phyloP scores from a whole-genome alignment of 2,113 vertebrate genomes.

The Ramphastos sulfuratus region DNA sequence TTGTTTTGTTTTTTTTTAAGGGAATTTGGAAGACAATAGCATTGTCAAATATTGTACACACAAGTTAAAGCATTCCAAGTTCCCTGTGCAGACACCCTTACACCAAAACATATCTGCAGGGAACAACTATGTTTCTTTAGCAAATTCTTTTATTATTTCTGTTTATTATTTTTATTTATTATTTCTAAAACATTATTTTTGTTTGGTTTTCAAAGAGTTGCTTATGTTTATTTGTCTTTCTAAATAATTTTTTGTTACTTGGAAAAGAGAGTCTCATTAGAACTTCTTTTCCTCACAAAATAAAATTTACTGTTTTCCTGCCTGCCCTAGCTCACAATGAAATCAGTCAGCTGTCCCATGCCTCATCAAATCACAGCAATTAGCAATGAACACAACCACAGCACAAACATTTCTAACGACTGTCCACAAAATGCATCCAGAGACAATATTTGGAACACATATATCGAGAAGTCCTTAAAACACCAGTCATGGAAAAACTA shows the following conservation, averaged over 20 bases:
- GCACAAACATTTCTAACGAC: constrained; percentile 22
- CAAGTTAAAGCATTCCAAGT: not conserved
- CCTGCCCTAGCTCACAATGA: not conserved
- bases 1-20: not conserved
- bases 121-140: not conserved
- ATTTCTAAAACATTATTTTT: not conserved
- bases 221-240: not conserved
- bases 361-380: constrained; percentile 28
- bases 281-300: not conserved
- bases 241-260: not conserved
- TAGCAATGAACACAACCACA: constrained; percentile 29
- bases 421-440: not conserved
- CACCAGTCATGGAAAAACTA: constrained; percentile 26
- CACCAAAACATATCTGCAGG: not conserved
- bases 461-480: constrained; percentile 23
- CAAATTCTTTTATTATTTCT: not conserved
- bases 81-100: not conserved
- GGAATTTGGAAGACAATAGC: not conserved
- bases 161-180: not conserved
- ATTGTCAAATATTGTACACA: not conserved
- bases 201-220: not conserved
- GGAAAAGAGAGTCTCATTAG: not conserved
- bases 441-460: constrained; percentile 16
- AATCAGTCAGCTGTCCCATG: constrained; percentile 9
- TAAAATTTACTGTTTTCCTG: constrained; percentile 2